Base-by-base conservation (phyloP, 2,888 invertebrate species). In the Lochmaea capreae region DNA sequence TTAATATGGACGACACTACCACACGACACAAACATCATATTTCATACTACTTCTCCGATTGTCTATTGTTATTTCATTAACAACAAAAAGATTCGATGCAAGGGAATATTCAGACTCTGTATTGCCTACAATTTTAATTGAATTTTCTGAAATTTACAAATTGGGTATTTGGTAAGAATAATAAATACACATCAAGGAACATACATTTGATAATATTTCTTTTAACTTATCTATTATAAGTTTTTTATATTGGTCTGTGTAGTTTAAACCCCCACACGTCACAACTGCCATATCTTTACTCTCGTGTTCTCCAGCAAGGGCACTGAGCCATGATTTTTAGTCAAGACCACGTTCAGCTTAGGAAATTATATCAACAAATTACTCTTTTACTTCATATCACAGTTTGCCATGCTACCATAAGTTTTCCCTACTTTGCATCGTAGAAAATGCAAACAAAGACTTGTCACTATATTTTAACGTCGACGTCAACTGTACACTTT, bases 331-430 rank as follows among this genome's bases (percentile, higher is more conserved):
- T 77, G 78, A 77, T 79, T 80, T 81, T 79, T 77, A 83, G 78
- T 81, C 83, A 43, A 67, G 76, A 78, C 84, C 86, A 86, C 86
- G 86, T 83, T 80, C 79, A 81, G 85, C 85, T 83, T 86, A 85
- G 85, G 85, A 84, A 84, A 86, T 86, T 85, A 79, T 81, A 86
- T 85, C 85, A 86, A 86, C 86, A 86, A 84, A 85, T 85, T 85
- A 85, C 79, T 77, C 78, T 79, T 77, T 65, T 74, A 74, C 77
- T 79, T 78, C 74, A 70, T 81, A 81, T 80, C 82, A 76, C 72
- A 69, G 71, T 74, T 70, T 66, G 69, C 79, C 80, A 80, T 72
- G 70, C 79, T 49, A 33, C 16, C 59, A 49, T 67, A 33, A 68
- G 61, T 61, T 68, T 61, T 68, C 68, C 1, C 49, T 33, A 49